phyloP scores from a whole-genome alignment of 2,113 vertebrate genomes.

The Hippocampus comes region DNA sequence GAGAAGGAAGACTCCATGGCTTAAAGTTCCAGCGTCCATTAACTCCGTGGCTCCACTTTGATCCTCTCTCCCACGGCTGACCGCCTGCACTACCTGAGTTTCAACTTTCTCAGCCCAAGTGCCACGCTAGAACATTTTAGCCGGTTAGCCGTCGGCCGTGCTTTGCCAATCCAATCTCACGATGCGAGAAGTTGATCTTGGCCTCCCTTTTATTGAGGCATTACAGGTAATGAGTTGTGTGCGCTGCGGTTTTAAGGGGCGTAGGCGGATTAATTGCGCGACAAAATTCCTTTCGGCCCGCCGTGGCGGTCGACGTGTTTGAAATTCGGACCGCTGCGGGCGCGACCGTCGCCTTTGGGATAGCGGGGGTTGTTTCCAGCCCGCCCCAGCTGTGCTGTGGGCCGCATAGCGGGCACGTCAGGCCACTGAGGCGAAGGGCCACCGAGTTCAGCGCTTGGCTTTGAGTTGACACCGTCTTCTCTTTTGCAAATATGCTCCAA shows the following conservation, averaged over 20 bases:
- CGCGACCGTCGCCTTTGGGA: conserved; percentile 13
- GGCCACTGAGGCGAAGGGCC: conserved; percentile 27
- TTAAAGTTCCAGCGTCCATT: conserved; percentile 43
- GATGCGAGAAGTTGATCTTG: conserved; percentile 48
- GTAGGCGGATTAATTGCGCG: conserved; percentile 53
- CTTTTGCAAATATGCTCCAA: not conserved
- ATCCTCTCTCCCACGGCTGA: conserved; percentile 37
- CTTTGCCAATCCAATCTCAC: conserved; percentile 41
- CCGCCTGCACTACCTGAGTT: conserved; percentile 28
- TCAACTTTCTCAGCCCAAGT: conserved; percentile 15
- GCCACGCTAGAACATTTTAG: not conserved
- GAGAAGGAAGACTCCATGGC: conserved; percentile 46
- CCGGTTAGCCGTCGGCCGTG: not conserved
- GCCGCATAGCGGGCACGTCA: conserved; percentile 17
- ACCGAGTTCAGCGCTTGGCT: conserved; percentile 35
- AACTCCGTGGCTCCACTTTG: conserved; percentile 44
- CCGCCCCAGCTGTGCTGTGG: conserved; percentile 17
- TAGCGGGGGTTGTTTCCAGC: conserved; percentile 39
- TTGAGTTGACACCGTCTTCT: conserved; percentile 1
- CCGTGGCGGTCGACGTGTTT: conserved; percentile 53
- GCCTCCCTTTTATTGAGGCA: conserved; percentile 56
- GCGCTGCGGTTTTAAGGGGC: conserved; percentile 13
- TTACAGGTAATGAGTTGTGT: conserved; percentile 62
- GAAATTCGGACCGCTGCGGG: conserved; percentile 48
- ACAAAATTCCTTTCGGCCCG: conserved; percentile 41